Conservation (phyloP, 1,140 invertebrate genomes). For the Drosophila punjabiensis region DNA sequence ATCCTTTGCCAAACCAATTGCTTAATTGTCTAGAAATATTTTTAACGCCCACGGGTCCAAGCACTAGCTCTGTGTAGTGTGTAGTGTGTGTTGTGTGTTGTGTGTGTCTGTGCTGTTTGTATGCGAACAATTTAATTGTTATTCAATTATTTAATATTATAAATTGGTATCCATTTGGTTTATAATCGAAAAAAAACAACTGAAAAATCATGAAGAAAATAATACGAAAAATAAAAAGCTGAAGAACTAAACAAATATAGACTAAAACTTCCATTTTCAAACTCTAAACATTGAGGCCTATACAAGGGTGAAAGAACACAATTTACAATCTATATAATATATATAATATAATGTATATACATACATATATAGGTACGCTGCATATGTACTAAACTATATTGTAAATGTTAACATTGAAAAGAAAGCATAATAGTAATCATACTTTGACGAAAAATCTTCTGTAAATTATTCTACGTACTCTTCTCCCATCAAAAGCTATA, state of each 20-base stretch:
- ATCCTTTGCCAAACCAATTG: slow-evolving; percentile 28
- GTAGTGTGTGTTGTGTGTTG: slow-evolving; percentile 19
- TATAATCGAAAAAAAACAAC: slow-evolving; percentile 22
- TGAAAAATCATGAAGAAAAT: slow-evolving; percentile 24
- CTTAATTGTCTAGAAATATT: slow-evolving; percentile 35
- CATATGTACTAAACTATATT: slow-evolving; percentile 39
- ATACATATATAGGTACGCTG: slow-evolving; percentile 38
- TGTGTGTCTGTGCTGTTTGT: slow-evolving; percentile 35
- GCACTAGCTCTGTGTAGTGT: slow-evolving; percentile 38
- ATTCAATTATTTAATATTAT: slow-evolving; percentile 13
- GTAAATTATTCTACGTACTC: slow-evolving; percentile 32
- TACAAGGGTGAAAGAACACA: slow-evolving; percentile 36
- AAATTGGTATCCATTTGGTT: slow-evolving; percentile 52
- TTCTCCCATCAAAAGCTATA: slow-evolving; percentile 29
- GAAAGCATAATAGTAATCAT: slow-evolving; percentile 13
- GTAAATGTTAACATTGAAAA: slow-evolving; percentile 38
- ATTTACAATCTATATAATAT: slow-evolving; percentile 39
- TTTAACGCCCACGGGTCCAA: slow-evolving; percentile 26
- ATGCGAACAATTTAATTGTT: slow-evolving; percentile 49
- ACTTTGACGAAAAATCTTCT: slow-evolving; percentile 1
- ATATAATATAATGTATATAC: slow-evolving; percentile 1
- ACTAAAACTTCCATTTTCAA: not conserved
- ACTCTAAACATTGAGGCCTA: slow-evolving; percentile 38
- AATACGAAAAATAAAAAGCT: slow-evolving; percentile 6
- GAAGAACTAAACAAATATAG: slow-evolving; percentile 1